phyloP scores from a whole-genome alignment of 2,888 invertebrate species.

The Phoronis australis region DNA sequence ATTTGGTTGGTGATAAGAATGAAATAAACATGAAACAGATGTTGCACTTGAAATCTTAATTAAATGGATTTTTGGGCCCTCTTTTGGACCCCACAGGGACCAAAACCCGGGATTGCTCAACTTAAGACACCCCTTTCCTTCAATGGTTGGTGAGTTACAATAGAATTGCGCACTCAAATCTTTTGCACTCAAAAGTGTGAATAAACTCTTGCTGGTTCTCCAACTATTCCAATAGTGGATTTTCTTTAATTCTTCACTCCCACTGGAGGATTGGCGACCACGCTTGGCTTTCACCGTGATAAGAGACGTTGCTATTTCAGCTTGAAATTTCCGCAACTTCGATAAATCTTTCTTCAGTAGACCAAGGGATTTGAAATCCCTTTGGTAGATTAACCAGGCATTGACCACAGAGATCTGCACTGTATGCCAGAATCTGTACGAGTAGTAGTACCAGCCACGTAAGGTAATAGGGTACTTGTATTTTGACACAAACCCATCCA shows the following conservation, averaged over 20 bases:
- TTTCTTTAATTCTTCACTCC: not conserved
- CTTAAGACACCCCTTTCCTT: too few species aligned
- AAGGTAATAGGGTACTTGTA: not conserved
- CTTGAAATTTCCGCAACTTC: conserved; percentile 1
- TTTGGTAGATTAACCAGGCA: conserved; percentile 7
- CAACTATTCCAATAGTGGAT: too few species aligned
- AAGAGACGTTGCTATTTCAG: not conserved
- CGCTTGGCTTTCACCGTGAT: not conserved
- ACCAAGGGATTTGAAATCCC: not conserved
- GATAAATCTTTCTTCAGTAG: not conserved
- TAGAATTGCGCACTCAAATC: too few species aligned
- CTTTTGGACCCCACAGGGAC: too few species aligned
- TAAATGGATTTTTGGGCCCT: too few species aligned
- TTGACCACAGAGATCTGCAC: conserved; percentile 2
- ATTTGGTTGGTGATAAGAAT: too few species aligned
- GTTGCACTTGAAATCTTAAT: too few species aligned
- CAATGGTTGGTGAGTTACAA: too few species aligned
- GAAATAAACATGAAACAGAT: too few species aligned
- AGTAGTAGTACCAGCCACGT: conserved; percentile 4
- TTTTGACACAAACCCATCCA: not conserved
- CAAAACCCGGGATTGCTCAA: too few species aligned
- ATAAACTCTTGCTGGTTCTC: too few species aligned
- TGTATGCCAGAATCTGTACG: conserved; percentile 4
- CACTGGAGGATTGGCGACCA: not conserved
- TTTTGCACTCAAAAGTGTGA: too few species aligned